phyloP scores from a whole-genome alignment of 2,797 vertebrate genomes.

The Anguilla obscura region DNA sequence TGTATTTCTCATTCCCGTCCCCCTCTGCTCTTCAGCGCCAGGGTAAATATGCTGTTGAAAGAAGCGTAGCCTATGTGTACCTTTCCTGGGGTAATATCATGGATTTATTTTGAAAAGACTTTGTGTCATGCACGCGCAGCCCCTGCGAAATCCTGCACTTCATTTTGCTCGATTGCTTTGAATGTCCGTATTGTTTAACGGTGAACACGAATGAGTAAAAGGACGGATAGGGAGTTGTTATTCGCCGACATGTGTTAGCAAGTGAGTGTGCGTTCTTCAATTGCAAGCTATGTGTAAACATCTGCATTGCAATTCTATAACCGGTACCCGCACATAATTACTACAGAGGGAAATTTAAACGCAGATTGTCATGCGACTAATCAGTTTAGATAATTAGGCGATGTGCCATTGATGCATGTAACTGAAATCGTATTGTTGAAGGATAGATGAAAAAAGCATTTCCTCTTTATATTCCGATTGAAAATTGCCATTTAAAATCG shows the following conservation, averaged over 20 bases:
- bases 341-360: background rate
- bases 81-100: slow-evolving; percentile 43
- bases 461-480: background rate
- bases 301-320: background rate
- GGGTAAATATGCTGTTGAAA: slow-evolving; percentile 66
- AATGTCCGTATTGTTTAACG: background rate
- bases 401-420: background rate
- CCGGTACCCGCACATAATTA: background rate
- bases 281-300: background rate
- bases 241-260: background rate
- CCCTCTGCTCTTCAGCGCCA: slow-evolving; percentile 51
- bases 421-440: background rate
- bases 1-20: slow-evolving; percentile 45
- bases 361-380: background rate
- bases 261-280: background rate
- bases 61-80: slow-evolving; percentile 35
- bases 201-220: background rate
- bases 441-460: background rate
- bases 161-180: background rate
- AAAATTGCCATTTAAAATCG: background rate
- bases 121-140: slow-evolving; percentile 7
- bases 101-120: slow-evolving; percentile 44
- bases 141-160: slow-evolving; percentile 15
- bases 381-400: background rate
- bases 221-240: background rate